Evolutionary conservation across 2,888 invertebrate genomes (phyloP).

Genomic region (Thera britannica): DNA sequence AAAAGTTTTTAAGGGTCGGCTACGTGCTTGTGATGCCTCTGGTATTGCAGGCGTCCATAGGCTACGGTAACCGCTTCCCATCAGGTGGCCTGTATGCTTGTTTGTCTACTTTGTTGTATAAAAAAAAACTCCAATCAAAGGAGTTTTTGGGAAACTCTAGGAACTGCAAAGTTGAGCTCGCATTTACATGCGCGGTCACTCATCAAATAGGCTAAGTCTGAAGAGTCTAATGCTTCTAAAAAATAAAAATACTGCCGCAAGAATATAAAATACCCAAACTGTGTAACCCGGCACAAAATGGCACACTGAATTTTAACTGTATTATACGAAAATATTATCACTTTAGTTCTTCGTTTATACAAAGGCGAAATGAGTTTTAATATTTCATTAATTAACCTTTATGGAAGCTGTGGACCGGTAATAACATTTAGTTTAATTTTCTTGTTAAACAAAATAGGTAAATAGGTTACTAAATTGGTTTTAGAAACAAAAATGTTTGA

Average conservation of each 20-base stretch:
- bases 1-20: too few species aligned
- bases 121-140: too few species aligned
- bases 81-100: too few species aligned
- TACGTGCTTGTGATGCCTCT: too few species aligned
- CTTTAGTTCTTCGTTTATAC: slow-evolving; percentile 6
- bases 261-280: not conserved
- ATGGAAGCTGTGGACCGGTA: slow-evolving; percentile 10
- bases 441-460: slow-evolving; percentile 20
- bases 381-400: slow-evolving; percentile 17
- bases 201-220: too few species aligned
- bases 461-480: slow-evolving; percentile 11
- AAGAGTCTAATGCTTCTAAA: not conserved
- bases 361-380: slow-evolving; percentile 20
- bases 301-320: not conserved
- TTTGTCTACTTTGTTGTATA: too few species aligned
- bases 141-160: too few species aligned
- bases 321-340: not conserved
- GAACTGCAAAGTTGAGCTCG: too few species aligned
- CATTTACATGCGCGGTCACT: too few species aligned
- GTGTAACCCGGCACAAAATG: not conserved
- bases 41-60: too few species aligned
- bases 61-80: too few species aligned
- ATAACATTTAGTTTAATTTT: slow-evolving; percentile 15
- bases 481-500: not conserved
- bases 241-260: too few species aligned